These are phyloP conservation scores for Meles meles DNA, from an alignment of 2,113 vertebrate genomes.

Conservation along the genomic window DNA sequence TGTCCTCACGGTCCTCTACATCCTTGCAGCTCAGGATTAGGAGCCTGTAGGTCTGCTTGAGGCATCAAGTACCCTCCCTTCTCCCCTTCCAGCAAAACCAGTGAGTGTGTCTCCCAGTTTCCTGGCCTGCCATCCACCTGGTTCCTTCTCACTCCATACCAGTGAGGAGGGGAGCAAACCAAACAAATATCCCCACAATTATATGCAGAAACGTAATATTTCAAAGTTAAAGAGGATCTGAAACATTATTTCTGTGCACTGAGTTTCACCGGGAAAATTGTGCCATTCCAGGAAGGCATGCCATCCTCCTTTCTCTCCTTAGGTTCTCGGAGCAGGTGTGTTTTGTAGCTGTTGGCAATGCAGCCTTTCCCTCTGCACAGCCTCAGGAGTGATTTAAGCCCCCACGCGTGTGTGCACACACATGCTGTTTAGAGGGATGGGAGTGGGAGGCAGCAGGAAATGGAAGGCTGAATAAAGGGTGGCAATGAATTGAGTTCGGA, in stretches of 20 bases:
- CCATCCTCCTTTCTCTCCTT: not conserved
- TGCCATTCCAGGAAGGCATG: not conserved
- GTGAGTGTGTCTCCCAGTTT: not conserved
- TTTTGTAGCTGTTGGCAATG: not conserved
- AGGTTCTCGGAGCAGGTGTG: not conserved
- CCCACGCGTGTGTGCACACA: not conserved
- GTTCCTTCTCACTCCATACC: not conserved
- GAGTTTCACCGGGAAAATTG: not conserved
- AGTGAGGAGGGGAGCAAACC: not conserved
- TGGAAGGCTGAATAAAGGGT: not conserved
- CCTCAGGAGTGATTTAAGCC: not conserved
- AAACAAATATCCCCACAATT: not conserved
- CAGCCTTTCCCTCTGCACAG: not conserved
- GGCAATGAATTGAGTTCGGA: not conserved
- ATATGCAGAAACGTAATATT: not conserved
- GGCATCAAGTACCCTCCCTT: not conserved
- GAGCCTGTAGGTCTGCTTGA: not conserved
- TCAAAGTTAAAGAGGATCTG: not conserved
- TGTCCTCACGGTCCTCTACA: accelerated
- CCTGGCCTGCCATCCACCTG: not conserved
- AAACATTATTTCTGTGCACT: not conserved
- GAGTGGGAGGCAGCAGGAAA: not conserved
- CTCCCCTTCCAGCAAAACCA: not conserved
- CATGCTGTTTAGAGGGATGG: not conserved
- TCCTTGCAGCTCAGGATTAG: not conserved